Evolutionary conservation across 2,797 vertebrate genomes (phyloP).

Genomic region (Urophycis tenuis): DNA sequence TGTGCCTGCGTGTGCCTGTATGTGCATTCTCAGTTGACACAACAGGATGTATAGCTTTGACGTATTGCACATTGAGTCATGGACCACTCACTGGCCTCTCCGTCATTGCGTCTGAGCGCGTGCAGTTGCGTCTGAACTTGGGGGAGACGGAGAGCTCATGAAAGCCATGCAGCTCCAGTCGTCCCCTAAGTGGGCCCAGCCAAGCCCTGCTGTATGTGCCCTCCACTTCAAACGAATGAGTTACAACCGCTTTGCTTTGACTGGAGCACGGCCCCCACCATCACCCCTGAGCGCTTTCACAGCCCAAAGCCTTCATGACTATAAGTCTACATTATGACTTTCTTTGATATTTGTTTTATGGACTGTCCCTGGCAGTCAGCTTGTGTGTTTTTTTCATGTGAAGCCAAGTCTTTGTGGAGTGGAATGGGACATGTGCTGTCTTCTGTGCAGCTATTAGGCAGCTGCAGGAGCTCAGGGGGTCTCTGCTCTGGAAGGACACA

Average conservation of each 20-base stretch:
- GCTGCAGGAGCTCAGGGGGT: slow-evolving; percentile 45
- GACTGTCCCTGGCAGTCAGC: slow-evolving; percentile 42
- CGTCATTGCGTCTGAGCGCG: slow-evolving; percentile 28
- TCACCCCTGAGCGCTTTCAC: background rate
- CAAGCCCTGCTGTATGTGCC: no score
- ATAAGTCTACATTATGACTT: background rate
- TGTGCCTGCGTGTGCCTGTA: background rate
- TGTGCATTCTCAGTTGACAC: slow-evolving; percentile 27
- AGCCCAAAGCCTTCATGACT: background rate
- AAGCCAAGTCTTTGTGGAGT: slow-evolving; percentile 50
- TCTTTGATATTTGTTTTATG: slow-evolving; percentile 47
- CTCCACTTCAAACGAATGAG: background rate
- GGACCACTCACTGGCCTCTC: slow-evolving; percentile 14
- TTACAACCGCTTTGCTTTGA: background rate
- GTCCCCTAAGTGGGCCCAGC: no score
- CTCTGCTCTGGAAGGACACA: slow-evolving; percentile 20
- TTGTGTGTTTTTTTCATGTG: slow-evolving; percentile 27
- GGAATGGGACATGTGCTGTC: slow-evolving; percentile 48
- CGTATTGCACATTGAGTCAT: slow-evolving; percentile 41
- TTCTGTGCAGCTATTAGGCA: slow-evolving; percentile 50
- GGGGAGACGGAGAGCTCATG: background rate
- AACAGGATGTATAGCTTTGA: slow-evolving; percentile 50
- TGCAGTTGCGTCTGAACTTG: slow-evolving; percentile 19
- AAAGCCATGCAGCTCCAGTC: background rate
- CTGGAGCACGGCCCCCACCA: background rate